Percentiles rank a stretch among this genome's conserved stretches.
Conservation (phyloP, 1,140 invertebrate species). For the Zophobas atratus region DNA sequence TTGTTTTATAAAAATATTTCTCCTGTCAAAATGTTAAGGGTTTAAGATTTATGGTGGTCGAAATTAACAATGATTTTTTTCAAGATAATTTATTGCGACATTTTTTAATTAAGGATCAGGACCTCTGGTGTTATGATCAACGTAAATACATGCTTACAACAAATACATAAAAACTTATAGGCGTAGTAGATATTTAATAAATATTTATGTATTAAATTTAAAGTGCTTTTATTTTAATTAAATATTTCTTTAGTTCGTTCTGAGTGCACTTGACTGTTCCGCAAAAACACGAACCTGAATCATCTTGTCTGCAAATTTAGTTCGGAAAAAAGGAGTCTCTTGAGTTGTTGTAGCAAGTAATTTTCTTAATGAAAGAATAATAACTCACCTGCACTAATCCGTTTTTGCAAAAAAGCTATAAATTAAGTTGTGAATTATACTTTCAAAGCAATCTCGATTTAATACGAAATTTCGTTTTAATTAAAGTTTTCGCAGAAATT, state of each 20-base stretch:
- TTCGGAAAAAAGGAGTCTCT: neutral
- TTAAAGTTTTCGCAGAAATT: neutral
- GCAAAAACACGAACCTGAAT: neutral
- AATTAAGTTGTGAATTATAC: slow-evolving; percentile 10
- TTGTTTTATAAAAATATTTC: slow-evolving; percentile 10
- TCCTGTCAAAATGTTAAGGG: slow-evolving; percentile 6
- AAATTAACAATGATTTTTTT: slow-evolving; percentile 23
- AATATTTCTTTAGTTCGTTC: neutral
- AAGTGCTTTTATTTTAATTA: neutral
- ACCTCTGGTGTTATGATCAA: neutral
- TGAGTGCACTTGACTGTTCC: neutral
- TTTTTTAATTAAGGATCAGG: slow-evolving; percentile 6
- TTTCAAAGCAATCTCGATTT: slow-evolving; percentile 31
- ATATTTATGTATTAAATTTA: no score
- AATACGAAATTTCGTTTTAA: slow-evolving; percentile 14
- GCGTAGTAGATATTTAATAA: no score
- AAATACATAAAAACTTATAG: no score
- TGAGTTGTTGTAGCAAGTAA: slow-evolving; percentile 25
- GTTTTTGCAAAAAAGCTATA: slow-evolving; percentile 26
- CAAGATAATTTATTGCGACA: neutral
- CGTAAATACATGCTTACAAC: no score
- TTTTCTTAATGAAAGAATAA: slow-evolving; percentile 41
- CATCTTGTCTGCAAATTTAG: slow-evolving; percentile 8
- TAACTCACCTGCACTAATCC: slow-evolving; percentile 17
- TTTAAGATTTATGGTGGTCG: neutral